A percentile compares a stretch with the other conserved stretches of the same genome.
Conservation (phyloP, 1,140 invertebrate species). For the Bactericera cockerelli region DNA sequence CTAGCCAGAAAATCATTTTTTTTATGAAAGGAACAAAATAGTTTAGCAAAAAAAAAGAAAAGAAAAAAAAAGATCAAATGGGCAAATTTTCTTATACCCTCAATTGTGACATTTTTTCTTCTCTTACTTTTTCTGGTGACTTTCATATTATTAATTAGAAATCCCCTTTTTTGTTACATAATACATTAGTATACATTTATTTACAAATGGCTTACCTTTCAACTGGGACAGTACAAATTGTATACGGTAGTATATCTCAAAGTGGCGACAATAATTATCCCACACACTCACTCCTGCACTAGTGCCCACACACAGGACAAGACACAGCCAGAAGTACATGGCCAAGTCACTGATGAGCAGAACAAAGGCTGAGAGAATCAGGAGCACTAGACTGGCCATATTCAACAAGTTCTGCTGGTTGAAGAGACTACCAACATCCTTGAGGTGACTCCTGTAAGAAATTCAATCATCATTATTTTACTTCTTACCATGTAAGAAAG, state of each 20-base stretch:
- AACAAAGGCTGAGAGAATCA: background rate
- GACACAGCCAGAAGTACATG: background rate
- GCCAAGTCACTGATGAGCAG: background rate
- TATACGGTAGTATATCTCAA: constrained; percentile 17
- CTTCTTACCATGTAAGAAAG: too few relatives aligned
- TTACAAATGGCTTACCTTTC: constrained; percentile 17
- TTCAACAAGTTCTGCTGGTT: background rate
- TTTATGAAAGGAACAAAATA: too few relatives aligned
- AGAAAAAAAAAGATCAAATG: too few relatives aligned
- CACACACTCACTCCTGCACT: constrained; percentile 13
- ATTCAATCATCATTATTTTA: too few relatives aligned
- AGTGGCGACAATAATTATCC: constrained; percentile 18
- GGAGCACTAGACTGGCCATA: background rate
- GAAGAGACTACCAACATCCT: background rate
- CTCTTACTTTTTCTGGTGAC: too few relatives aligned
- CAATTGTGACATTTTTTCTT: too few relatives aligned
- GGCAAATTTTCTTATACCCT: too few relatives aligned
- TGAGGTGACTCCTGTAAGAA: background rate
- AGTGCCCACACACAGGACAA: constrained; percentile 10
- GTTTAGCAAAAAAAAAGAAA: too few relatives aligned
- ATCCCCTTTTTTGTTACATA: too few relatives aligned
- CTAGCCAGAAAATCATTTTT: too few relatives aligned
- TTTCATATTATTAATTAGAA: too few relatives aligned
- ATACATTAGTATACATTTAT: too few relatives aligned
- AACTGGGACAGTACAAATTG: constrained; percentile 13